A percentile compares a stretch with the other conserved stretches of the same genome.
These are phyloP conservation scores for Dermatemys mawii DNA, from an alignment of 2,113 vertebrate genomes.

Conservation along the genomic window DNA sequence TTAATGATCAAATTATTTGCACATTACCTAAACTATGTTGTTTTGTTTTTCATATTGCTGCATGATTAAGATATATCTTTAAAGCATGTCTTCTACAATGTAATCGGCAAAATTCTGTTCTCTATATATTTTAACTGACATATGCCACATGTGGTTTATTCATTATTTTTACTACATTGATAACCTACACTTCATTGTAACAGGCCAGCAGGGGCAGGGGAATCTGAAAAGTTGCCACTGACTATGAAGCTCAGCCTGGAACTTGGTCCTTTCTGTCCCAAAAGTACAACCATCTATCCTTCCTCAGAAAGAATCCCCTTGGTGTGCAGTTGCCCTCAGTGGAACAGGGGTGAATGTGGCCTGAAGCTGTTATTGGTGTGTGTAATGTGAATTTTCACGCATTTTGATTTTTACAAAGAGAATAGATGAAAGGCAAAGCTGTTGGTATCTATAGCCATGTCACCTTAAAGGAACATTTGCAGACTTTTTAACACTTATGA, in stretches of 20 bases:
- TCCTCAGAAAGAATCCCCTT: not conserved
- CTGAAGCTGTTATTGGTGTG: not conserved
- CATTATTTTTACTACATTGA: not conserved
- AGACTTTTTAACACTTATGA: not conserved
- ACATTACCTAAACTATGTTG: not conserved
- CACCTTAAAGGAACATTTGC: rapidly evolving
- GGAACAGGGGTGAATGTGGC: not conserved
- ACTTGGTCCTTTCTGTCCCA: not conserved
- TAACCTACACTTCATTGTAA: not conserved
- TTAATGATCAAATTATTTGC: not conserved
- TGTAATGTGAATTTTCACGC: rapidly evolving
- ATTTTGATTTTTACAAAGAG: not conserved
- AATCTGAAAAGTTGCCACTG: not conserved
- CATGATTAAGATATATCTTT: not conserved
- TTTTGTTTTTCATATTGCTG: not conserved
- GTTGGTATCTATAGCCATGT: rapidly evolving
- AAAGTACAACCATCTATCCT: not conserved
- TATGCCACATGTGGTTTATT: not conserved
- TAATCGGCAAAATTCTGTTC: not conserved
- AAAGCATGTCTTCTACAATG: not conserved
- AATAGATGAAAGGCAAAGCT: not conserved
- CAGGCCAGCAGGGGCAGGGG: not conserved
- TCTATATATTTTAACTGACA: not conserved
- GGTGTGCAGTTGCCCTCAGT: not conserved
- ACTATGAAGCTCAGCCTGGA: not conserved